Conservation (phyloP, 2,888 invertebrate genomes). For the Chrysina gloriosa region DNA sequence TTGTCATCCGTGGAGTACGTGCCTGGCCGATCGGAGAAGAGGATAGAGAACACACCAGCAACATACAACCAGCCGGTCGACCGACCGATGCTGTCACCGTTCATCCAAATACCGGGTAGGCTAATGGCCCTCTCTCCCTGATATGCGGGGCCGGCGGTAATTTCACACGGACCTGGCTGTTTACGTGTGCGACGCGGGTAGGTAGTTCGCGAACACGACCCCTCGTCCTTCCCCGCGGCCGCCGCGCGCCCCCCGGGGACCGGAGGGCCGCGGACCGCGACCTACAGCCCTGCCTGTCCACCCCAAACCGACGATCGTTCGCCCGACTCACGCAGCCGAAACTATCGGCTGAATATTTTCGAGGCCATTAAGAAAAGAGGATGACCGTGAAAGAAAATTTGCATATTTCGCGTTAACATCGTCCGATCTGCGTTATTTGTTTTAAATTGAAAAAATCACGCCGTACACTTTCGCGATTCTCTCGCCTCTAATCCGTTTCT, state of each 20-base stretch:
- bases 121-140: constrained; percentile 50
- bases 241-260: constrained; percentile 47
- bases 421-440: constrained; percentile 2
- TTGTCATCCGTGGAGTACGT: constrained; percentile 43
- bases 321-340: constrained; percentile 46
- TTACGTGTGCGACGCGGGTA: constrained; percentile 53
- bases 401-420: constrained; percentile 29
- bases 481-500: not conserved
- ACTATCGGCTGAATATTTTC: constrained; percentile 42
- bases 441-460: not conserved
- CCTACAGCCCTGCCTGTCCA: constrained; percentile 53
- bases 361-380: constrained; percentile 36
- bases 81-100: constrained; percentile 50
- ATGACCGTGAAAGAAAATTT: constrained; percentile 30
- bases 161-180: constrained; percentile 56
- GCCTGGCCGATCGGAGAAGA: constrained; percentile 46
- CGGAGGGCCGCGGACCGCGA: constrained; percentile 50
- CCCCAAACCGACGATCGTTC: constrained; percentile 52
- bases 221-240: constrained; percentile 47
- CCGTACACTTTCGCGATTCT: not conserved
- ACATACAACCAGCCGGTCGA: constrained; percentile 47
- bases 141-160: constrained; percentile 55
- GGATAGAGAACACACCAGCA: constrained; percentile 39
- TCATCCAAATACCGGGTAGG: constrained; percentile 54
- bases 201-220: constrained; percentile 56